Evolutionary conservation across 1,140 invertebrate genomes (phyloP).

Genomic region (Drosophila tani): DNA sequence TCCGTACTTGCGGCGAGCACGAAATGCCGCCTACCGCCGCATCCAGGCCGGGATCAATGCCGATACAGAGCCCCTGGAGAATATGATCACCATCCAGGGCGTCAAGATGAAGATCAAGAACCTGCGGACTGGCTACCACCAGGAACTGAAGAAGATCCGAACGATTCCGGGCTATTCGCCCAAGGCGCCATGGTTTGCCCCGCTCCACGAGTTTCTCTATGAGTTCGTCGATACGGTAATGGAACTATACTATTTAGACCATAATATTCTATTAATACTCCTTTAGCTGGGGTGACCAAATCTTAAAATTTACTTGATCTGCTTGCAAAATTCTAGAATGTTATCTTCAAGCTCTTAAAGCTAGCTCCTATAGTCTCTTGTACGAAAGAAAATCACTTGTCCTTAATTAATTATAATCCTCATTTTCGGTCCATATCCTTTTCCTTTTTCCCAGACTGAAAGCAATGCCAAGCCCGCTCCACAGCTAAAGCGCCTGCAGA

Average conservation of each 20-base stretch:
- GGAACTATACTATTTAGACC: not conserved
- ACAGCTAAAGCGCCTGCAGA: constrained; percentile 43
- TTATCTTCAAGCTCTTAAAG: too few species aligned
- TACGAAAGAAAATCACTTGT: too few species aligned
- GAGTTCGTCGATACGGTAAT: constrained; percentile 56
- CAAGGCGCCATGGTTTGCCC: constrained; percentile 57
- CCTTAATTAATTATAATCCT: too few species aligned
- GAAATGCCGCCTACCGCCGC: constrained; percentile 57
- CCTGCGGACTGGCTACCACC: constrained; percentile 53
- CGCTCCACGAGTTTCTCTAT: constrained; percentile 53
- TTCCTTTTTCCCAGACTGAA: constrained; percentile 9
- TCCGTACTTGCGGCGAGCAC: constrained; percentile 40
- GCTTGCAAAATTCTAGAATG: too few species aligned
- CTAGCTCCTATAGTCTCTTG: too few species aligned
- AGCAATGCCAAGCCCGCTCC: not conserved
- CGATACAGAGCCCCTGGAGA: constrained; percentile 21
- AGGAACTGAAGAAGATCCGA: constrained; percentile 64
- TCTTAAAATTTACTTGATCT: too few species aligned
- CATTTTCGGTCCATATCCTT: not conserved
- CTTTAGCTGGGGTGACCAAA: too few species aligned
- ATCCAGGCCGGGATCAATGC: constrained; percentile 60
- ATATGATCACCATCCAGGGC: constrained; percentile 32
- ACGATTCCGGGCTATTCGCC: constrained; percentile 48
- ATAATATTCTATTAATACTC: too few species aligned
- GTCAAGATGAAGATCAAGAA: constrained; percentile 71